Base-by-base conservation (phyloP, 2,113 vertebrate species). In the Poecilia latipinna region DNA sequence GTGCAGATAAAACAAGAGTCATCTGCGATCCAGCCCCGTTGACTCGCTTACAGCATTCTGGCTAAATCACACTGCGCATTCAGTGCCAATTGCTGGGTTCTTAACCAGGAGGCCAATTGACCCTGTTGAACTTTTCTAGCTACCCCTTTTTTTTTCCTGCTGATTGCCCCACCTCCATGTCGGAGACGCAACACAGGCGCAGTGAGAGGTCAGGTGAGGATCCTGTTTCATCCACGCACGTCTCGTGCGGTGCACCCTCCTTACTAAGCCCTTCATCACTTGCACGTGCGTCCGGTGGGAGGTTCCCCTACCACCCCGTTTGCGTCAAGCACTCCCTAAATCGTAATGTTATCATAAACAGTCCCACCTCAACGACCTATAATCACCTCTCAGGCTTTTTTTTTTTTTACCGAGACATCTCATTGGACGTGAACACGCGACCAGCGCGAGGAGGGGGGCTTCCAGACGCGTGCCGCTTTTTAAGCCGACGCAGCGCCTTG, bases 391-490 rank as follows among this genome's bases (percentile, higher is more conserved):
- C 90, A 89, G 85, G 89, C 83, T 91, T 77, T 89, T 86, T 89
- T 87, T 51, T 54, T 51, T 54, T 89, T 87, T 75, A 73, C 54
- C 79, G 74, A 85, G 82, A 75, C 91, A 91, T 89, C 92, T 91
- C 90, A 97, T 97, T 97, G 96, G 96, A 94, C 94, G 91, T 79
- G 80, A 91, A 96, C 97, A 97, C 96, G 96, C 97, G 97, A 97
- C 97, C 91, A 91, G 91, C 93, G 96, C 93, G 94, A 95, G 96
- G 94, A 95, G 95, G 96, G 96, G 94, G 96, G 96, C 95, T 95
- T 89, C 86, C 91, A 92, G 96, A 93, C 96, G 96, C 96, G 97
- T 97, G 97, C 96, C 97, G 96, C 96, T 96, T 96, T 96, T 97
- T 97, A 97, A 97, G 95, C 94, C 91, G 93, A 93, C 95, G 93